Base-by-base conservation (phyloP, 37 sponge, comb jelly and placozoan genomes). In the Haliclona indistincta region DNA sequence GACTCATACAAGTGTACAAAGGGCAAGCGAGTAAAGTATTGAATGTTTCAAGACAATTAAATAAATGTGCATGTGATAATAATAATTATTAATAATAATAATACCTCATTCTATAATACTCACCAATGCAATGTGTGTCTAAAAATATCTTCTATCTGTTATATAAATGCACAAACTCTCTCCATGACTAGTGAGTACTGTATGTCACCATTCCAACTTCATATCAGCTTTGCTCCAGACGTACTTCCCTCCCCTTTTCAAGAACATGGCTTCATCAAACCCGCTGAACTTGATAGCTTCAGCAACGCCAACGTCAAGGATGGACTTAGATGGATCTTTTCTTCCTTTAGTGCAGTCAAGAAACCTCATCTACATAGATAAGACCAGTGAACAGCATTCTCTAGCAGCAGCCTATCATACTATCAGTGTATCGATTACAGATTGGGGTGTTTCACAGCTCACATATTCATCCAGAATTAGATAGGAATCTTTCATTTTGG, bases 401-500 rank as follows among this genome's bases (percentile, higher is more conserved):
- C 32, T 22, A 15, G 10, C 6, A 10, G n/a, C 6, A 47, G 19
- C 40, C 15, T n/a, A 47, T 15, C 49, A 47, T 13, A 47, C 13
- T 13, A 47, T 47, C 8, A 47, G 8, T 17, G 49, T 47, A 47
- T 8, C 13, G 13, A 17, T 13, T 47, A 47, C 49, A 47, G 8
- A n/a, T n/a, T n/a, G n/a, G n/a, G n/a, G n/a, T n/a, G n/a, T 36
- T 36, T 37, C 6, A 32, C 10, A 19, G 32, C 78, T 77, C 49
- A 88, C 80, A 75, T 88, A 82, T 82, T 82, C 83, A 77, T 88
- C 89, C 49, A 88, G 34, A 43, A 88, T 88, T 54, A 88, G 89
- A 32, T 88, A 88, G 58, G 89, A 88, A 52, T 88, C 78, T 30
- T 75, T 76, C 89, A 88, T 88, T 15, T 52, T 47, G 8, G 66